phyloP scores from a whole-genome alignment of 2,888 invertebrate species.

The Scaptomyza reducta region DNA sequence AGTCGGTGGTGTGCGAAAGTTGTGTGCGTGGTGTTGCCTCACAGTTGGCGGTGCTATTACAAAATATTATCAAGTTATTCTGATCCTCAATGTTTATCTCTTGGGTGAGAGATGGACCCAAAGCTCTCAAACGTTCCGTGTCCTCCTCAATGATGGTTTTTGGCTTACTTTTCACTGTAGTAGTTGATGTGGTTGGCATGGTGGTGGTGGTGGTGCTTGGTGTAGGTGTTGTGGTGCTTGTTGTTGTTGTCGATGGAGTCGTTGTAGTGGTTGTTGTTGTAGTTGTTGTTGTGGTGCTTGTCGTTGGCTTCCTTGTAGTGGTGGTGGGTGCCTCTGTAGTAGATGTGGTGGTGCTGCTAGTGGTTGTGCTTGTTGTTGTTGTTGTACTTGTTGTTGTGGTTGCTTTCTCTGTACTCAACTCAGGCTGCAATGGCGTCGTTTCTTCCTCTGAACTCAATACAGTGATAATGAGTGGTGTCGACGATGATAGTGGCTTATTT shows the following conservation, averaged over 20 bases:
- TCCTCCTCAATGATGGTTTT: constrained; percentile 75
- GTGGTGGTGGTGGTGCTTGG: constrained; percentile 20
- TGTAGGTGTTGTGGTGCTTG: constrained; percentile 20
- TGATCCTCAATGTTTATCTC: constrained; percentile 80
- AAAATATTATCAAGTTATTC: constrained; percentile 82
- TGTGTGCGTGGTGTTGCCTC: constrained; percentile 59
- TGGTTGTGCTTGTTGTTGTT: constrained; percentile 15
- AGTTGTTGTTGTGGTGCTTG: constrained; percentile 8
- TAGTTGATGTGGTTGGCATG: constrained; percentile 30
- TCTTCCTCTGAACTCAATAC: constrained; percentile 81
- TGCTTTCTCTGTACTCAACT: constrained; percentile 5
- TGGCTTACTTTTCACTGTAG: constrained; percentile 24
- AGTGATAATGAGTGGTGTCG: constrained; percentile 81
- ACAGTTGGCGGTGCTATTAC: constrained; percentile 83
- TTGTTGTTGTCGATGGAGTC: constrained; percentile 26
- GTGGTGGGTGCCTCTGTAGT: constrained; percentile 18
- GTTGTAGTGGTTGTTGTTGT: constrained; percentile 27
- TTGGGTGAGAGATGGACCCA: constrained; percentile 76
- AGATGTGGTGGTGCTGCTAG: constrained; percentile 15
- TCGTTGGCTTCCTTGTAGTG: constrained; percentile 21
- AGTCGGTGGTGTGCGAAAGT: constrained; percentile 81
- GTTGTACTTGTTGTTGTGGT: constrained; percentile 13
- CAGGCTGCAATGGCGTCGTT: constrained; percentile 42
- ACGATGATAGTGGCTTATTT: constrained; percentile 48
- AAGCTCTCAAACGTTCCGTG: constrained; percentile 69